These are phyloP conservation scores for Neoitamus cyanurus DNA, from an alignment of 2,888 invertebrate species.

Conservation along the genomic window DNA sequence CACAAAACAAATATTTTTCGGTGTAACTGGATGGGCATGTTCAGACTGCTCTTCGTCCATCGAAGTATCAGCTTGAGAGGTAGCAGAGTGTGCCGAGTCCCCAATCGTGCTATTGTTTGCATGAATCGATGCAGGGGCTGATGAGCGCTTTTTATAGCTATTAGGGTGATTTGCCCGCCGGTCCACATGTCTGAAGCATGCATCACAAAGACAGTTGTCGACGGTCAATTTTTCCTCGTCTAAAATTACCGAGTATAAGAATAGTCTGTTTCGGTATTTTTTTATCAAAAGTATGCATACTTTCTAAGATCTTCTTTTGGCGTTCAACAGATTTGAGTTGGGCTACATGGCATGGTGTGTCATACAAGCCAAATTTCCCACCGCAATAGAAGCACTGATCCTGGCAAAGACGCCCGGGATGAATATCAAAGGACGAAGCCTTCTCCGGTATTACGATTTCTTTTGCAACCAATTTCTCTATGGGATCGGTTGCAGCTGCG, in stretches of 20 bases:
- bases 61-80: not conserved
- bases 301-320: constrained; percentile 82
- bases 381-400: constrained; percentile 90
- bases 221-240: constrained; percentile 84
- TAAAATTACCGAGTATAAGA: constrained; percentile 59
- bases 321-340: constrained; percentile 85
- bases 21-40: constrained; percentile 50
- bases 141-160: constrained; percentile 71
- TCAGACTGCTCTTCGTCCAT: not conserved
- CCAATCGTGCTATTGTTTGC: not conserved
- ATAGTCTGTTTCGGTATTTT: no score
- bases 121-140: constrained; percentile 57
- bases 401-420: constrained; percentile 82
- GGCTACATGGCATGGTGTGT: constrained; percentile 88
- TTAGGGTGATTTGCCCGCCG: constrained; percentile 77
- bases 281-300: constrained; percentile 67
- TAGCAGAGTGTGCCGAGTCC: constrained; percentile 46
- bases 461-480: constrained; percentile 64
- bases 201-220: constrained; percentile 88
- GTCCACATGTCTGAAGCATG: constrained; percentile 87
- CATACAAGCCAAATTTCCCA: constrained; percentile 86
- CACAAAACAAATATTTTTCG: constrained; percentile 70
- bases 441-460: constrained; percentile 82
- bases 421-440: constrained; percentile 87
- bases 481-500: not conserved